phyloP scores from a whole-genome alignment of 2,888 invertebrate genomes.

The Pseudoips prasinana region DNA sequence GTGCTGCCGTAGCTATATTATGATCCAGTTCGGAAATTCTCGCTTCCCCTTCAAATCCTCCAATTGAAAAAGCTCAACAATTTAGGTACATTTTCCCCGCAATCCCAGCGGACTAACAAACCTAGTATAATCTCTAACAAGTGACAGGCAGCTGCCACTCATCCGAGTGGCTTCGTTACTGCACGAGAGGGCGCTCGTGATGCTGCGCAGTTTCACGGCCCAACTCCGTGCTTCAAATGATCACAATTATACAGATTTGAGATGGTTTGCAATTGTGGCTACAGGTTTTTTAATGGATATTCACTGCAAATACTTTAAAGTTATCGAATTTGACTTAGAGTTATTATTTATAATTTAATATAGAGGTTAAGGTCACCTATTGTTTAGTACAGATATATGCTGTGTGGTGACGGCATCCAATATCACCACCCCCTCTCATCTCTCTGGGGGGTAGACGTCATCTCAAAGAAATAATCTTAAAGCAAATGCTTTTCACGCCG shows the following conservation, averaged over 20 bases:
- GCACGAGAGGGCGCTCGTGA: constrained; percentile 38
- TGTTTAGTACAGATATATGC: no score
- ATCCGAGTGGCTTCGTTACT: constrained; percentile 65
- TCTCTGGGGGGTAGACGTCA: no score
- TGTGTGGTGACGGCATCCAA: no score
- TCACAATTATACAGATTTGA: constrained; percentile 43
- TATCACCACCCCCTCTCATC: no score
- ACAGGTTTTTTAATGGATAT: constrained; percentile 5
- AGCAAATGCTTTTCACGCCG: no score
- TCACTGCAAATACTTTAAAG: no score
- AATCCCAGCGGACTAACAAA: constrained; percentile 29
- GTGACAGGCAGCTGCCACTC: constrained; percentile 66
- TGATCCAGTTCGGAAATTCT: no score
- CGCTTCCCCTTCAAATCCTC: background rate
- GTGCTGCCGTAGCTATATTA: no score
- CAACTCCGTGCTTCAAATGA: constrained; percentile 28
- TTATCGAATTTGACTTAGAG: no score
- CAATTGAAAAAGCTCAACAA: constrained; percentile 23
- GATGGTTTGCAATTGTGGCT: constrained; percentile 17
- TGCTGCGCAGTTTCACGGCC: constrained; percentile 28
- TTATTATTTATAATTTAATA: no score
- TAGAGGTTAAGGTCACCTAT: no score
- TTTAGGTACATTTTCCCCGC: constrained; percentile 9
- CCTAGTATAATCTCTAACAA: constrained; percentile 31
- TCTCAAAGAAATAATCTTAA: no score